Base-by-base conservation (phyloP, 2,113 vertebrate genomes). In the Oreochromis tanganicae region DNA sequence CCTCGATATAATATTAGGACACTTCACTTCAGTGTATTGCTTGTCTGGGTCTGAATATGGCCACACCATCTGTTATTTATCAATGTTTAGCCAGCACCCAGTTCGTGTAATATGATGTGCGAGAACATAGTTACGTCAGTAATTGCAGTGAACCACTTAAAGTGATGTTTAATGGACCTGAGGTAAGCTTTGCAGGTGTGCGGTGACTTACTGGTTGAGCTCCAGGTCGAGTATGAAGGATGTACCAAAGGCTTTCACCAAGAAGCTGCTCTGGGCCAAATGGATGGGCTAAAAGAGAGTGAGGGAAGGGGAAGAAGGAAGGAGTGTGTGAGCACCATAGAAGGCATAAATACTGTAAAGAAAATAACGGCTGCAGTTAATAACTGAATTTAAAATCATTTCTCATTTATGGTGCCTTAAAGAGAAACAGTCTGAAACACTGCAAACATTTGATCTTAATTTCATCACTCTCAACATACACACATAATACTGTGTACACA, bases 181-280 rank as follows among this genome's bases (percentile, higher is more conserved):
- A 75, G 27, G 17, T 46, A 81, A 8, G 36, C 29, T 66, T 41
- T 34, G 68, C 83, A 16, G 4, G 57, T 54, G 5, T 50, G 83
- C 55, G 50, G 19, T n/a, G 68, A 96, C 98, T 97, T 96, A 99
- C 98, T 99, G 98, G 96, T 98, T 99, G 61, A 99, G 95, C 80
- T 95, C 97, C 89, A 99, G 97, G 93, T 99, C 98, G 90, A 99
- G 96, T 85, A 97, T 96, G 95, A 99, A 99, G 87, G 96, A 95
- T 0, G 90, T 94, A 84, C 96, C 96, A 66, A 98, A 99, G 59
- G 97, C 97, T 36, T 96, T 93, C 87, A 99, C 95, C 92, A 97
- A 85, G 80, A 99, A 98, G 90, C 97, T 98, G 96, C 97, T 97
- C 90, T 95, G 97, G 7, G 98, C 97, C 94, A 98, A 92, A 91